Evolutionary conservation across 92 coral and sea anemone species (phyloP).

Genomic region (Pocillopora grandis): DNA sequence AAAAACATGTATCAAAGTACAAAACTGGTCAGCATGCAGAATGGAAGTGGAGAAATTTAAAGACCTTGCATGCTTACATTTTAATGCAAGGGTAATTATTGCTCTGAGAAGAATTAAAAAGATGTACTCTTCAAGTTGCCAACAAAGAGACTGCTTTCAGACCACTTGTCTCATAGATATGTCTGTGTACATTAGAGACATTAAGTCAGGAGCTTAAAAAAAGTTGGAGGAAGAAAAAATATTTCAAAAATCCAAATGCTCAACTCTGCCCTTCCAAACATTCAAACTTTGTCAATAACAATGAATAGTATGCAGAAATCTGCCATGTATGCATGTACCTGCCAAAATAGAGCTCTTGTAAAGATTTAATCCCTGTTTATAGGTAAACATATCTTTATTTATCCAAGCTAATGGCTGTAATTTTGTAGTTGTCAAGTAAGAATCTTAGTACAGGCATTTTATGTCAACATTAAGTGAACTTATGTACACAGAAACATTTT

Average conservation of each 20-base stretch:
- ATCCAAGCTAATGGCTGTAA: conserved; percentile 11
- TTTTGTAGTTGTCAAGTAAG: neutral
- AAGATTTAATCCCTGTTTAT: conserved; percentile 4
- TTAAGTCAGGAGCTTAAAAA: too few relatives aligned
- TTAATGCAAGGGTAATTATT: too few relatives aligned
- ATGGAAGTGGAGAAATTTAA: too few relatives aligned
- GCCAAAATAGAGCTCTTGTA: neutral
- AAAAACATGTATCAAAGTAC: too few relatives aligned
- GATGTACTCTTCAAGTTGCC: neutral
- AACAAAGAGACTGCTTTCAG: neutral
- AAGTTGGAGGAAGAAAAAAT: neutral
- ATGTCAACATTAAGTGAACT: conserved; percentile 2
- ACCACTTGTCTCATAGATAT: neutral
- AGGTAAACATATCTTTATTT: conserved; percentile 16
- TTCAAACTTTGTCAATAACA: neutral
- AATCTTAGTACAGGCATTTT: neutral
- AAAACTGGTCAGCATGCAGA: too few relatives aligned
- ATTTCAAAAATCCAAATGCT: neutral
- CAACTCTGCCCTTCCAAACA: too few relatives aligned
- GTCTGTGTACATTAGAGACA: too few relatives aligned
- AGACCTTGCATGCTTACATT: too few relatives aligned
- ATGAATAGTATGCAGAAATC: neutral
- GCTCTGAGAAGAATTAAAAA: too few relatives aligned
- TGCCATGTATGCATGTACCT: neutral
- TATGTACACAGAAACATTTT: conserved; percentile 17